A percentile compares a stretch with the other conserved stretches of the same genome.
phyloP scores from a whole-genome alignment of 2,113 vertebrate genomes.

The Castor canadensis region DNA sequence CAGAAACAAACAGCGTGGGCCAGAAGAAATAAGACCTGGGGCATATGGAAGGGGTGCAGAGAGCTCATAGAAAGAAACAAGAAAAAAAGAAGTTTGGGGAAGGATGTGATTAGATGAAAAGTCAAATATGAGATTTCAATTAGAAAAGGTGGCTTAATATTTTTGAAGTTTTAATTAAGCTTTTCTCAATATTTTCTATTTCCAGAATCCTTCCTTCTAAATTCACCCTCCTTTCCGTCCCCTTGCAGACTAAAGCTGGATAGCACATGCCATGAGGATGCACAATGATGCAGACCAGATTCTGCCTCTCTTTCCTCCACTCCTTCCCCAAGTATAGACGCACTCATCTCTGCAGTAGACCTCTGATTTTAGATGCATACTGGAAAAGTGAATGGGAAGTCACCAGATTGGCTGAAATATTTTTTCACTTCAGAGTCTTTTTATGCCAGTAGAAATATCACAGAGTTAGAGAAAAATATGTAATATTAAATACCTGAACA shows the following conservation, averaged over 20 bases:
- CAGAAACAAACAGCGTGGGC: slow-evolving; percentile 26
- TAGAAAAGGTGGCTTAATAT: not conserved
- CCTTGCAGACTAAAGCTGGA: not conserved
- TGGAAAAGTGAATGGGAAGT: not conserved
- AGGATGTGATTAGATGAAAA: not conserved
- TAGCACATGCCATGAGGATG: not conserved
- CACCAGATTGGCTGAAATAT: not conserved
- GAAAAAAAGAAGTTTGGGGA: not conserved
- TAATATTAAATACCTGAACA: not conserved
- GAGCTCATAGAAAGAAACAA: not conserved
- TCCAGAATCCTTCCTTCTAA: not conserved
- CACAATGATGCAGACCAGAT: not conserved
- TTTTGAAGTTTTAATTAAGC: not conserved
- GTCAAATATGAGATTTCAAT: not conserved
- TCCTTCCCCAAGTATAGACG: not conserved
- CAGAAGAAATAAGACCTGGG: not conserved
- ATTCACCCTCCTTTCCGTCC: too few relatives aligned
- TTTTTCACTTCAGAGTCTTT: not conserved
- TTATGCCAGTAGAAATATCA: not conserved
- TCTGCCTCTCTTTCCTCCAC: not conserved
- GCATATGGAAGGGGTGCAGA: not conserved
- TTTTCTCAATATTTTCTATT: not conserved
- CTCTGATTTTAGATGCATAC: not conserved
- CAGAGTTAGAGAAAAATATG: not conserved
- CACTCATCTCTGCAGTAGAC: not conserved